phyloP scores from a whole-genome alignment of 2,888 invertebrate species.

The Plebejus argus region DNA sequence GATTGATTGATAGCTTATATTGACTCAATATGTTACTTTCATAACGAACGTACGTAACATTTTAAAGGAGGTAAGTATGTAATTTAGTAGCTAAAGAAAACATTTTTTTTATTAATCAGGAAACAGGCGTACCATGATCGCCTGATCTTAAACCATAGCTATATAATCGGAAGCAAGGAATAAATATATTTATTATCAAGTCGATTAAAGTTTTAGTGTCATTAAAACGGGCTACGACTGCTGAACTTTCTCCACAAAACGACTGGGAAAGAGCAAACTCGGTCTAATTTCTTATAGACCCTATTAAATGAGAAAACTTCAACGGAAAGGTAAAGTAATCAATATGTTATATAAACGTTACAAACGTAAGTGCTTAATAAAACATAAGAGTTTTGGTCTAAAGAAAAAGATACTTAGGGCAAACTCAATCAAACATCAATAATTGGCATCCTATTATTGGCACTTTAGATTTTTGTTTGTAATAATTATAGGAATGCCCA shows the following conservation, averaged over 20 bases:
- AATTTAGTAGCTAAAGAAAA: background rate
- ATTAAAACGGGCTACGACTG: background rate
- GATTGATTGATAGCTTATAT: conserved; percentile 23
- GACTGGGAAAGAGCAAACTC: background rate
- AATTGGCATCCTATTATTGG: no score
- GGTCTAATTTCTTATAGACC: background rate
- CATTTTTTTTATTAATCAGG: background rate
- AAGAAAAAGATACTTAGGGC: no score
- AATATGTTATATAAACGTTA: background rate
- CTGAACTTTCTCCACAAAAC: background rate
- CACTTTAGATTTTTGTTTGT: no score
- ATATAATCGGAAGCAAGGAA: no score
- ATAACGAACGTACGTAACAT: background rate
- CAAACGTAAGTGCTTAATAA: background rate
- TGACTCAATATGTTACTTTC: conserved; percentile 17
- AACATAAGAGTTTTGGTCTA: background rate
- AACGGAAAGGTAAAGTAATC: background rate
- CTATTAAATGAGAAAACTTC: background rate
- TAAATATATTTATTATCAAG: no score
- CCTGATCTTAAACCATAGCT: no score
- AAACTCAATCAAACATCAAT: no score
- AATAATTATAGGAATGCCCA: no score
- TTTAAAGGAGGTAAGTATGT: background rate
- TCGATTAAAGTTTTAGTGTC: background rate
- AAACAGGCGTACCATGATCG: background rate